A percentile compares a stretch with the other conserved stretches of the same genome.
Conservation (phyloP, 2,888 invertebrate genomes). For the Bombylius discolor region DNA sequence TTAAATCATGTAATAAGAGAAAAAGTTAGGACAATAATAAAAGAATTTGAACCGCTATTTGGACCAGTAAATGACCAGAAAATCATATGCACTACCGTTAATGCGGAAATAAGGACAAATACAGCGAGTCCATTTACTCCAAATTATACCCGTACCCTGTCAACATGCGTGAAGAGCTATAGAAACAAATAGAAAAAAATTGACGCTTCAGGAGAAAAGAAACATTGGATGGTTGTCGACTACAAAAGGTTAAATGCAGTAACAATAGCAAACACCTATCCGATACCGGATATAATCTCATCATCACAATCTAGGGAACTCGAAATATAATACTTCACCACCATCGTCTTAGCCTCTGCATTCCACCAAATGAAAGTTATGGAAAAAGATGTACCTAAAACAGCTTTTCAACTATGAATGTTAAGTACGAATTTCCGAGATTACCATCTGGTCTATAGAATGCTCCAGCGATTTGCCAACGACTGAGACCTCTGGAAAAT, state of each 20-base stretch:
- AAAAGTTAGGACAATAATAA: neutral
- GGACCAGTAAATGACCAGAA: slow-evolving; percentile 5
- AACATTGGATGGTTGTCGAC: slow-evolving; percentile 15
- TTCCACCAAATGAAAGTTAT: slow-evolving; percentile 18
- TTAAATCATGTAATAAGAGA: neutral
- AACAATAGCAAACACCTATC: slow-evolving; percentile 13
- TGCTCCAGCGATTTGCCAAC: slow-evolving; percentile 11
- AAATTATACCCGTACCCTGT: slow-evolving; percentile 24
- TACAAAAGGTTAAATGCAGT: slow-evolving; percentile 16
- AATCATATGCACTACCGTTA: slow-evolving; percentile 11
- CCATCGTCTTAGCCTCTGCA: slow-evolving; percentile 15
- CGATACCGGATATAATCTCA: slow-evolving; percentile 5
- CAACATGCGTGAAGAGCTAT: slow-evolving; percentile 20
- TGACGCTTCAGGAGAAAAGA: slow-evolving; percentile 12
- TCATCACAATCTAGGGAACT: slow-evolving; percentile 14
- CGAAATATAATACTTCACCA: slow-evolving; percentile 16
- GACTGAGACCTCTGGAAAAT: slow-evolving; percentile 14
- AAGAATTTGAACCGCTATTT: neutral
- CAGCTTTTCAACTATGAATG: slow-evolving; percentile 14
- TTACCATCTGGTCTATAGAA: neutral
- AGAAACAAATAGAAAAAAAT: slow-evolving; percentile 20
- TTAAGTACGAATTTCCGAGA: slow-evolving; percentile 4
- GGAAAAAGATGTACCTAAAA: slow-evolving; percentile 13
- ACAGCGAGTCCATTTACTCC: slow-evolving; percentile 17
- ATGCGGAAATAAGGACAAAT: slow-evolving; percentile 22